phyloP scores from a whole-genome alignment of 2,113 vertebrate genomes.

The Merops nubicus region DNA sequence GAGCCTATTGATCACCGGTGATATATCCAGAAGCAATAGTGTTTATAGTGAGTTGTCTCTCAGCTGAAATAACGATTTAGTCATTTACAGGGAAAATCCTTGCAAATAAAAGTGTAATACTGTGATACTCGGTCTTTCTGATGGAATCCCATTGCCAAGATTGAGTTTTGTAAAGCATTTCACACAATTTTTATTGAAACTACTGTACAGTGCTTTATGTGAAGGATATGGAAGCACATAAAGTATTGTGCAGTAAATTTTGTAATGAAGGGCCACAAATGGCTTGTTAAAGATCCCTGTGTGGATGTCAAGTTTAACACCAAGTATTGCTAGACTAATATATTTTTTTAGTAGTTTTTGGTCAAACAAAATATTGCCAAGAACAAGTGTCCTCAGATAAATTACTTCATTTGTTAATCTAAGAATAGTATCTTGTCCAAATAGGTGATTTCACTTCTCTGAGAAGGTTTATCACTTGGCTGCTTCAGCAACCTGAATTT shows the following conservation, averaged over 20 bases:
- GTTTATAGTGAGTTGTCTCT: slow-evolving; percentile 52
- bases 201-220: slow-evolving; percentile 57
- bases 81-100: slow-evolving; percentile 59
- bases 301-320: slow-evolving; percentile 44
- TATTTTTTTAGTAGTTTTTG: slow-evolving; percentile 53
- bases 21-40: slow-evolving; percentile 60
- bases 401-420: slow-evolving; percentile 1
- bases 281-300: slow-evolving; percentile 57
- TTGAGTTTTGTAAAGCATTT: slow-evolving; percentile 38
- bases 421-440: neutral
- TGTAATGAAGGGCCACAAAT: slow-evolving; percentile 56
- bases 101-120: slow-evolving; percentile 37
- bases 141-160: slow-evolving; percentile 10
- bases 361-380: slow-evolving; percentile 52
- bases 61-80: slow-evolving; percentile 42
- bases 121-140: neutral
- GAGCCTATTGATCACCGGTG: slow-evolving; percentile 60
- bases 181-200: slow-evolving; percentile 66
- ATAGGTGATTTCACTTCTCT: neutral
- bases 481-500: slow-evolving; percentile 1
- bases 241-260: slow-evolving; percentile 65
- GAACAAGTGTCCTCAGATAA: slow-evolving; percentile 32
- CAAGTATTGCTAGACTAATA: slow-evolving; percentile 41
- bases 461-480: neutral
- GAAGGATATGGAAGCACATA: slow-evolving; percentile 59